These are phyloP conservation scores for Pteria penguin DNA, from an alignment of 2,888 invertebrate genomes.

Conservation along the genomic window DNA sequence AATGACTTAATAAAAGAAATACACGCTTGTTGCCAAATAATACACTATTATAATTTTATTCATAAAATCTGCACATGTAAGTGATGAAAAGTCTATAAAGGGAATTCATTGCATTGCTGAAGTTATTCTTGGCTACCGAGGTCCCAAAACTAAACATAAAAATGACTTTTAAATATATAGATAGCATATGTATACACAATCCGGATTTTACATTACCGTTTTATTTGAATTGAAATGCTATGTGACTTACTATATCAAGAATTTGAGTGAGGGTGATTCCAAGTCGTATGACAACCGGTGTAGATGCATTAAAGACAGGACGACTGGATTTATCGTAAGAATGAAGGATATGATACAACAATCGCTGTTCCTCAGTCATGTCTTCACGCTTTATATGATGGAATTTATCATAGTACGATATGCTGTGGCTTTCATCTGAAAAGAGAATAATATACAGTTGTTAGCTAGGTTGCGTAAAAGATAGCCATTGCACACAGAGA, in stretches of 20 bases:
- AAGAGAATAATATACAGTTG: too few relatives aligned
- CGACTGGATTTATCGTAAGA: constrained; percentile 82
- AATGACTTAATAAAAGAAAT: too few relatives aligned
- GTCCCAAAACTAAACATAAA: too few relatives aligned
- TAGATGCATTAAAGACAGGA: constrained; percentile 81
- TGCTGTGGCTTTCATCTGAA: constrained; percentile 15
- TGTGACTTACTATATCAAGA: constrained; percentile 81
- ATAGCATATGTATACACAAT: too few relatives aligned
- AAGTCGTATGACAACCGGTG: constrained; percentile 80
- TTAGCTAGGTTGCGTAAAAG: too few relatives aligned
- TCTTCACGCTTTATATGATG: constrained; percentile 47
- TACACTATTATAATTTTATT: too few relatives aligned
- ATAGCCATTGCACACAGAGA: too few relatives aligned
- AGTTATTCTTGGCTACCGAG: too few relatives aligned
- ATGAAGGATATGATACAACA: constrained; percentile 80
- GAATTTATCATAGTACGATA: constrained; percentile 32
- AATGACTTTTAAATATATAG: not conserved
- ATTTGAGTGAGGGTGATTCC: constrained; percentile 82
- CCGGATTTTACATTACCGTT: not conserved
- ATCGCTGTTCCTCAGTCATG: constrained; percentile 78
- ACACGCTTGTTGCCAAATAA: too few relatives aligned
- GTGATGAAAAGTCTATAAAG: too few relatives aligned
- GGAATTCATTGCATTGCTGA: too few relatives aligned
- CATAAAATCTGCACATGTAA: too few relatives aligned
- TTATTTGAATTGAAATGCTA: not conserved